Percentiles rank a stretch among this genome's conserved stretches.
phyloP scores from a whole-genome alignment of 2,888 invertebrate species.

The Therioaphis trifolii region DNA sequence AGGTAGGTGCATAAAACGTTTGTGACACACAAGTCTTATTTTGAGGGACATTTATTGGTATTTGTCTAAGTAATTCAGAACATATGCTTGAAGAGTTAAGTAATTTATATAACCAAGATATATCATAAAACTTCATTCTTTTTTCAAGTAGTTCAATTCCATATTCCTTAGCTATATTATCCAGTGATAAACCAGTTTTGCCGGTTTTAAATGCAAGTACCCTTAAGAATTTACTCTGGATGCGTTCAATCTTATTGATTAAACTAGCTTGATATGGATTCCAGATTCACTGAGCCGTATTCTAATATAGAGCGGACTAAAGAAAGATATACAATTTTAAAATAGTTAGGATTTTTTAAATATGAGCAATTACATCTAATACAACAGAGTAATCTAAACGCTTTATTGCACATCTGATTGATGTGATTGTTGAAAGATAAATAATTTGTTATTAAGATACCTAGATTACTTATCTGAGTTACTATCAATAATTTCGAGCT shows the following conservation, averaged over 20 bases:
- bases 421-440: too few species aligned
- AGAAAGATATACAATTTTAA: conserved; percentile 15
- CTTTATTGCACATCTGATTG: too few species aligned
- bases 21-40: too few species aligned
- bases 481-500: too few species aligned
- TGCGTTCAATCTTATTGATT: not conserved
- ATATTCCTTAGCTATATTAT: not conserved
- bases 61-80: too few species aligned
- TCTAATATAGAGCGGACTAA: too few species aligned
- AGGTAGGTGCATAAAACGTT: too few species aligned
- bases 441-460: too few species aligned
- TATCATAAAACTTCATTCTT: not conserved
- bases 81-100: not conserved
- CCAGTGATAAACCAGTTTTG: not conserved
- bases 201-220: not conserved
- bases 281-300: conserved; percentile 5
- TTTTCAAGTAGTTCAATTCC: not conserved
- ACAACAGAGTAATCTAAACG: not conserved
- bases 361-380: not conserved
- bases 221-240: not conserved
- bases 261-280: not conserved
- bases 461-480: too few species aligned
- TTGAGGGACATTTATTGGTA: too few species aligned
- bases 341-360: not conserved
- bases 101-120: not conserved